Percentiles rank a stretch among this genome's conserved stretches.
phyloP scores from a whole-genome alignment of 2,888 invertebrate genomes.

The Ormyrus labotus region DNA sequence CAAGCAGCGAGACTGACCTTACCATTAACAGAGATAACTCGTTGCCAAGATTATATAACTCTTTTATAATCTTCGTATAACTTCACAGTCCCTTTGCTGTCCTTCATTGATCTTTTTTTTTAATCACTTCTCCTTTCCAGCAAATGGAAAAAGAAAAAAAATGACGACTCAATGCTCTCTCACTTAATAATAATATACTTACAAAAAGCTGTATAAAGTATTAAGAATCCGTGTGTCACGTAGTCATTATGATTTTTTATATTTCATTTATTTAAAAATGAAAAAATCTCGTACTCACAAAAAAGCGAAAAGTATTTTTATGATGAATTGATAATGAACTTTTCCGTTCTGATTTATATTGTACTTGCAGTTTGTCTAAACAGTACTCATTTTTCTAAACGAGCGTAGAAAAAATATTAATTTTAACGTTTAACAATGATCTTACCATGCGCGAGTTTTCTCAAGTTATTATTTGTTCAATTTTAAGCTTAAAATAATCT shows the following conservation, averaged over 20 bases:
- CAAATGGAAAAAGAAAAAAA: constrained; percentile 32
- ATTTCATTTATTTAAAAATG: constrained; percentile 30
- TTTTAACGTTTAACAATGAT: constrained; percentile 51
- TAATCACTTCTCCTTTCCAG: constrained; percentile 1
- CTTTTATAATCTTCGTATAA: constrained; percentile 32
- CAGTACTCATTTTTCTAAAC: constrained; percentile 24
- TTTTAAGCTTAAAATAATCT: constrained; percentile 39
- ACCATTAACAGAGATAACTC: constrained; percentile 43
- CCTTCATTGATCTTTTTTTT: constrained; percentile 41
- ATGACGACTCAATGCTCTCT: constrained; percentile 49
- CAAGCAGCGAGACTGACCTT: constrained; percentile 54
- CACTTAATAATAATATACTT: constrained; percentile 52
- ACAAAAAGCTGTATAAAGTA: constrained; percentile 40
- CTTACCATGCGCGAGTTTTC: constrained; percentile 42
- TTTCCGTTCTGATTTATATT: not conserved
- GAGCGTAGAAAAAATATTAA: constrained; percentile 20
- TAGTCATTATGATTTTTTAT: constrained; percentile 35
- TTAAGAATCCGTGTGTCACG: constrained; percentile 20
- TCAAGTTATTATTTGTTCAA: constrained; percentile 17
- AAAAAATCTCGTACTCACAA: not conserved
- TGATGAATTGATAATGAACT: constrained; percentile 2
- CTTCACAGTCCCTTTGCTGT: constrained; percentile 38
- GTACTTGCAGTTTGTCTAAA: not conserved
- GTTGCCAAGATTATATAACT: constrained; percentile 41
- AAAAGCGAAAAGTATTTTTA: constrained; percentile 12